These are phyloP conservation scores for Criorhina ranunculi DNA, from an alignment of 2,888 invertebrate species.

Conservation along the genomic window DNA sequence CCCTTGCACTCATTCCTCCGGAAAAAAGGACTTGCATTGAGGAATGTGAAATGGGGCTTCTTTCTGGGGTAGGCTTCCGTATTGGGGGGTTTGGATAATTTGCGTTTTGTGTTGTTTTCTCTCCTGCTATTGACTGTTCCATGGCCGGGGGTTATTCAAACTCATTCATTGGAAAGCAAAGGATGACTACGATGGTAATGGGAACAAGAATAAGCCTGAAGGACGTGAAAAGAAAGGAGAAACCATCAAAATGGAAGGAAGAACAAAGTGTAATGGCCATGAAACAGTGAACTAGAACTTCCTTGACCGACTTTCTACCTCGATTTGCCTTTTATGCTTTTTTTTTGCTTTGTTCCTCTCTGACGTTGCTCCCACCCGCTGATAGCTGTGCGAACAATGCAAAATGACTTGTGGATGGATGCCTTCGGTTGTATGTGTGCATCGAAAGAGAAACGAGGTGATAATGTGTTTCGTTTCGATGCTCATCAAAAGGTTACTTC, in stretches of 20 bases:
- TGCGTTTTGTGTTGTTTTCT: background rate
- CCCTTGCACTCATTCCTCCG: background rate
- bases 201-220: constrained; percentile 28
- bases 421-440: background rate
- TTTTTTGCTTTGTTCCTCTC: background rate
- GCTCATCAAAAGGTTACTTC: constrained; percentile 18
- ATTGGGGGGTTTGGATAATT: constrained; percentile 25
- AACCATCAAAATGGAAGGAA: constrained; percentile 29
- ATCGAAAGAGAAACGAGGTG: constrained; percentile 5
- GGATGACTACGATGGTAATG: constrained; percentile 15
- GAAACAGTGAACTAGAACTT: constrained; percentile 66
- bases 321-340: constrained; percentile 27
- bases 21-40: constrained; percentile 8
- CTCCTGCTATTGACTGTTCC: constrained; percentile 14
- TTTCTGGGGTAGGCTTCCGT: background rate
- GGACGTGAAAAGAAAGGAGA: constrained; percentile 9
- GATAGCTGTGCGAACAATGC: constrained; percentile 19
- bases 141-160: constrained; percentile 3
- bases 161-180: constrained; percentile 31
- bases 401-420: constrained; percentile 25
- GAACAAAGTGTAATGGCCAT: constrained; percentile 49
- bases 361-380: too few relatives aligned
- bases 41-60: background rate
- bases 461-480: constrained; percentile 32
- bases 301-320: constrained; percentile 56